A percentile compares a stretch with the other conserved stretches of the same genome.
Conservation (phyloP, 2,113 vertebrate genomes). For the Oncorhynchus tshawytscha region DNA sequence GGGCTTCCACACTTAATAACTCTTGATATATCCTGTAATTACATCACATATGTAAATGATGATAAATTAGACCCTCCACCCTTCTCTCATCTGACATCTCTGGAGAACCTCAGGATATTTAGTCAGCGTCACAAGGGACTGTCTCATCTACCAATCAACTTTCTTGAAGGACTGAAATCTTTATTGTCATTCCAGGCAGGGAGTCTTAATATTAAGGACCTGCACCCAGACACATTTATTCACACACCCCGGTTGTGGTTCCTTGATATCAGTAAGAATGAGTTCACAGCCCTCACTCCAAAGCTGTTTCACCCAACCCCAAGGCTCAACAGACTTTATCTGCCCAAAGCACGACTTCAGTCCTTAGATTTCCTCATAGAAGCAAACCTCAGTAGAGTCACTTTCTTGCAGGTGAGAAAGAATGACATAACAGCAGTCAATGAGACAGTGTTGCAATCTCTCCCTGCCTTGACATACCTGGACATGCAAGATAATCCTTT, state of each 20-base stretch:
- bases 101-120: not conserved
- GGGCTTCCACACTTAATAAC: rapidly evolving
- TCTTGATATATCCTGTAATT: not conserved
- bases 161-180: slow-evolving; percentile 70
- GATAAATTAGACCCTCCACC: not conserved
- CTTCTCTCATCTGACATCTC: not conserved
- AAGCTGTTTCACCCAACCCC: slow-evolving; percentile 55
- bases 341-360: slow-evolving; percentile 47
- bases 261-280: slow-evolving; percentile 68
- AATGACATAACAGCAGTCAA: slow-evolving; percentile 62
- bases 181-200: slow-evolving; percentile 50
- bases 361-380: slow-evolving; percentile 65
- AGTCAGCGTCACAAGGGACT: slow-evolving; percentile 12
- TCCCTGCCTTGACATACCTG: slow-evolving; percentile 60
- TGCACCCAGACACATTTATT: slow-evolving; percentile 56
- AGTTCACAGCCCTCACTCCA: slow-evolving; percentile 36
- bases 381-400: slow-evolving; percentile 58
- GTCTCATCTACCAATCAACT: slow-evolving; percentile 49
- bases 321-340: slow-evolving; percentile 57
- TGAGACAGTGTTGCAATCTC: slow-evolving; percentile 14
- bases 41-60: not conserved
- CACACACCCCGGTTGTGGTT: slow-evolving; percentile 54
- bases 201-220: slow-evolving; percentile 32
- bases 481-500: slow-evolving; percentile 70
- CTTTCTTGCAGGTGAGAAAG: slow-evolving; percentile 49